Evolutionary conservation across 2,888 invertebrate genomes (phyloP).

Genomic region (Eupithecia vulgata): DNA sequence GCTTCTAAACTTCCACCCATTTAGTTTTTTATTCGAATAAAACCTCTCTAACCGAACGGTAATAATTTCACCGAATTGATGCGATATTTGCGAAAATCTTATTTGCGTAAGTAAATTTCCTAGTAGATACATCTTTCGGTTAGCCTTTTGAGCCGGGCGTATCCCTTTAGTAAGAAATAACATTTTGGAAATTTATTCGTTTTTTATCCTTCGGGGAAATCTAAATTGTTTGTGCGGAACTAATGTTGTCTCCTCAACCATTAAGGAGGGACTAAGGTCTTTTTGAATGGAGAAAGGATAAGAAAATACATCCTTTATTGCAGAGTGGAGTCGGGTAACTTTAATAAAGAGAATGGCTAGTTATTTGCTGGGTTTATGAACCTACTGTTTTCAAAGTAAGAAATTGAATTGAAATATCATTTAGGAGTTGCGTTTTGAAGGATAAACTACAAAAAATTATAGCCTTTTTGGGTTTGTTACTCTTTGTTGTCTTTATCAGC

Average conservation of each 20-base stretch:
- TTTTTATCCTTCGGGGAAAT: slow-evolving; percentile 45
- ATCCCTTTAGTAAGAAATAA: slow-evolving; percentile 41
- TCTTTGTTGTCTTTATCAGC: neutral
- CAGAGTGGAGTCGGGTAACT: slow-evolving; percentile 23
- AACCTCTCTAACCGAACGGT: slow-evolving; percentile 4
- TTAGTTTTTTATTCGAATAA: neutral
- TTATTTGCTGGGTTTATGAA: slow-evolving; percentile 13
- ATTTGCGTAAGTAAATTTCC: slow-evolving; percentile 38
- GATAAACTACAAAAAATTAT: neutral
- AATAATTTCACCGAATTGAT: slow-evolving; percentile 24
- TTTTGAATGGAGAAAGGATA: slow-evolving; percentile 51
- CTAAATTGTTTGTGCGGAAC: slow-evolving; percentile 59
- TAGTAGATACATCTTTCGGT: slow-evolving; percentile 28
- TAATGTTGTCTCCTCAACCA: slow-evolving; percentile 57
- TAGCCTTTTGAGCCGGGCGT: slow-evolving; percentile 36
- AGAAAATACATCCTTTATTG: slow-evolving; percentile 45
- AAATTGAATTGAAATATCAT: neutral
- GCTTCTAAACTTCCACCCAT: neutral
- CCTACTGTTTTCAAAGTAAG: neutral
- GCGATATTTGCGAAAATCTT: slow-evolving; percentile 25
- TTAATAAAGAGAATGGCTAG: slow-evolving; percentile 25
- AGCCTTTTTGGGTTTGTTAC: neutral
- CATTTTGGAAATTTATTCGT: slow-evolving; percentile 48
- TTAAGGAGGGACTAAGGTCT: slow-evolving; percentile 52
- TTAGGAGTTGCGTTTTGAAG: neutral